Base-by-base conservation (phyloP, 1,140 invertebrate species). In the Scaptomyza montana region DNA sequence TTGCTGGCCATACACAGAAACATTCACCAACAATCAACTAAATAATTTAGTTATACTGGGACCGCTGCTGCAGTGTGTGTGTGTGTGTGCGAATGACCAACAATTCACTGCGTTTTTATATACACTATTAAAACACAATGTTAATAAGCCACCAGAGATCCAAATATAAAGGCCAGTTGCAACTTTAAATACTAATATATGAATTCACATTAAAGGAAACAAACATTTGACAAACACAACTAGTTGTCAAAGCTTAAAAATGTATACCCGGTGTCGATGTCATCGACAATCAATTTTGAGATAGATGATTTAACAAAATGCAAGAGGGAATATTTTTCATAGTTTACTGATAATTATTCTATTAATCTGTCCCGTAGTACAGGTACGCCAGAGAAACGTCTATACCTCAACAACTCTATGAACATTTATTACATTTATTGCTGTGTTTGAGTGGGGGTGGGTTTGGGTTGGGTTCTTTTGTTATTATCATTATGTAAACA, bases 11-110 rank as follows among this genome's bases (percentile, higher is more conserved):
- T 4, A 25, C 21, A 62, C 72, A 56, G 73, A 74, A 30, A 30
- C 30, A 30, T 6, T 7, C 77, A 82, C 64, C 82, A 86, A 36
- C 47, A 76, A 62, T 80, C 65, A 81, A 82, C 82, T 87, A 86
- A 86, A 86, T 86, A 82, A 86, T 86, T 86, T 86, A 86, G 82
- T 87, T 86, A 74, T 77, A 75, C 68, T 69, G 64, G 63, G 69
- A 69, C 72, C 74, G 13, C 7, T 30, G 30, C 1, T 30, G 30
- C 7, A 56, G 21, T 63, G 41, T 8, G 33, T 87, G 78, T 28
- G 81, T 16, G 16, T 16, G 16, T 16, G 16, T 16, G 16, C 16
- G 16, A 1, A 16, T 16, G 16, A 16, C 16, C 16, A 60, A 78
- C 68, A 73, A 70, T 78, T 67, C 74, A 75, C 60, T 64, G 46